Conservation (phyloP, 2,888 invertebrate species). For the Ennomos fuscantarius region DNA sequence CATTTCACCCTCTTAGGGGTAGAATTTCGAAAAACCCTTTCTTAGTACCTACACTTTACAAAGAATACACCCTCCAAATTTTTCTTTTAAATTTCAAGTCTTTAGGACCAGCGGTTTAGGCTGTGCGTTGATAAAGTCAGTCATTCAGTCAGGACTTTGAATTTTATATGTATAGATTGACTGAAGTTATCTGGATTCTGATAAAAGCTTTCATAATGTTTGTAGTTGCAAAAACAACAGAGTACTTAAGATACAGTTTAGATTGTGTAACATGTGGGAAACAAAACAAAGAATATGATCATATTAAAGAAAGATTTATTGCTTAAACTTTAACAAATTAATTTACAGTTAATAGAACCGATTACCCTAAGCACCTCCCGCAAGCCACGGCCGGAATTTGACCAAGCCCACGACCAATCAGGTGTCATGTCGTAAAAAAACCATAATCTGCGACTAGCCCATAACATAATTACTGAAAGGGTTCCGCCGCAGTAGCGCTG, state of each 20-base stretch:
- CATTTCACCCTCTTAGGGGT: too few species aligned
- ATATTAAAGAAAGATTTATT: slow-evolving; percentile 19
- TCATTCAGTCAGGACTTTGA: too few species aligned
- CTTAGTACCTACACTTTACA: too few species aligned
- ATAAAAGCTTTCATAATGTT: slow-evolving; percentile 1
- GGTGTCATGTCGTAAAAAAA: slow-evolving; percentile 44
- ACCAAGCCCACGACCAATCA: slow-evolving; percentile 43
- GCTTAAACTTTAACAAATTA: slow-evolving; percentile 24
- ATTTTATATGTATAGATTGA: too few species aligned
- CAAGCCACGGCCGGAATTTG: slow-evolving; percentile 38
- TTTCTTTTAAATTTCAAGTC: too few species aligned
- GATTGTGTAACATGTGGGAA: neutral
- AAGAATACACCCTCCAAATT: too few species aligned
- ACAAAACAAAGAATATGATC: slow-evolving; percentile 7
- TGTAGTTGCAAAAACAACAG: neutral
- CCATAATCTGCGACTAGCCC: slow-evolving; percentile 62
- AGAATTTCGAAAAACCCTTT: too few species aligned
- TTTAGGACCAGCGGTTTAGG: too few species aligned
- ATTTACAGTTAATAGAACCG: slow-evolving; percentile 17
- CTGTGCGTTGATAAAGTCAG: too few species aligned
- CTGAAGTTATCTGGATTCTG: neutral
- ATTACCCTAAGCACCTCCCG: slow-evolving; percentile 46
- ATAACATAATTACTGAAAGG: slow-evolving; percentile 53
- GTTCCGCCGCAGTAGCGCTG: slow-evolving; percentile 57
- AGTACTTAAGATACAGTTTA: too few species aligned